phyloP scores from a whole-genome alignment of 2,797 vertebrate genomes.

The Cyprinella venusta region DNA sequence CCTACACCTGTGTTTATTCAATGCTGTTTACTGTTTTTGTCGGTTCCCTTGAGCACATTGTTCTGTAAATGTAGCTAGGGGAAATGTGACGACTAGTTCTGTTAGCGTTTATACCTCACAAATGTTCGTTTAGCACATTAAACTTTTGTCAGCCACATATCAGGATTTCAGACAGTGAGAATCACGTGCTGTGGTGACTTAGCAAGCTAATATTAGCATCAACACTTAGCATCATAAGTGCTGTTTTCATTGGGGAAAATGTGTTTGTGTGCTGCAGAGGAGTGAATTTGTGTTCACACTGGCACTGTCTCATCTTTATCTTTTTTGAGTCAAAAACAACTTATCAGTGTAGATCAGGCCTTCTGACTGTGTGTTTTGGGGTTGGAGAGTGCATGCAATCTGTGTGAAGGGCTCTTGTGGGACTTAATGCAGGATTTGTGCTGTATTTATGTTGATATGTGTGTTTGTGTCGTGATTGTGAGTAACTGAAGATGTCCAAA shows the following conservation, averaged over 20 bases:
- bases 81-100: neutral
- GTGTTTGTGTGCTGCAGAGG: constrained; percentile 27
- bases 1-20: neutral
- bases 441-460: constrained; percentile 37
- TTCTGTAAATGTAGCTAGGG: constrained; percentile 7
- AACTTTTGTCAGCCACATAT: neutral
- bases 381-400: constrained; percentile 4
- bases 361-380: constrained; percentile 20
- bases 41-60: neutral
- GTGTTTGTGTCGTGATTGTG: constrained; percentile 2
- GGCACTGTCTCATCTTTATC: constrained; percentile 12
- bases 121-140: neutral
- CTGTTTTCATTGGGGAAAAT: constrained; percentile 1
- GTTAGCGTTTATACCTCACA: neutral
- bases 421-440: neutral
- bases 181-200: neutral
- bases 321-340: constrained; percentile 28
- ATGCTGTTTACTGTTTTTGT: neutral
- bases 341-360: constrained; percentile 29
- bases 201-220: neutral
- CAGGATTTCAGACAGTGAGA: neutral
- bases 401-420: constrained; percentile 13
- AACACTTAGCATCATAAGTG: neutral
- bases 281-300: constrained; percentile 7
- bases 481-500: constrained; percentile 1